Percentiles rank a stretch among this genome's conserved stretches.
Evolutionary conservation across 2,888 invertebrate genomes (phyloP).

Genomic region (Harpalus rufipes): DNA sequence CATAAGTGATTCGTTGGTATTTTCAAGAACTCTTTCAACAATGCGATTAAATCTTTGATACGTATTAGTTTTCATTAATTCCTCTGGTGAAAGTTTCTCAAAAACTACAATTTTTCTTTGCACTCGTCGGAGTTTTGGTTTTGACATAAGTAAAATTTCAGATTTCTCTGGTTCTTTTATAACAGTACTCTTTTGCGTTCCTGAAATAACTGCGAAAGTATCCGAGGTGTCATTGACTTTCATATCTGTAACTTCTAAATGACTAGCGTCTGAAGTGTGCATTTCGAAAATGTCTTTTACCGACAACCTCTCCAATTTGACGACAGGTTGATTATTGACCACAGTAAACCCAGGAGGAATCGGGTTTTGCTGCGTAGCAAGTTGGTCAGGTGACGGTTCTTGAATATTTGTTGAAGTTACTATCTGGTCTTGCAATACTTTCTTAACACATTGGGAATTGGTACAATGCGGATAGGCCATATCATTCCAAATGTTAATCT

Average conservation of each 20-base stretch:
- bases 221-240: conserved; percentile 79
- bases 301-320: conserved; percentile 81
- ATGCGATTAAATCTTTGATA: conserved; percentile 95
- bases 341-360: conserved; percentile 64
- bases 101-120: conserved; percentile 90
- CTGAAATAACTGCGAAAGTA: conserved; percentile 75
- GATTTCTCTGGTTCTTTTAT: conserved; percentile 74
- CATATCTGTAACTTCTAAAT: conserved; percentile 79
- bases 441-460: conserved; percentile 33
- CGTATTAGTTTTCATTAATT: conserved; percentile 97
- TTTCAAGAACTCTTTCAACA: conserved; percentile 95
- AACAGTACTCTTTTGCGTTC: conserved; percentile 73
- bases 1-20: conserved; percentile 91
- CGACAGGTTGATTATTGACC: conserved; percentile 78
- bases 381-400: conserved; percentile 82
- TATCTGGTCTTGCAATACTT: conserved; percentile 57
- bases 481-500: conserved; percentile 54
- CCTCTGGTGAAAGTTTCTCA: conserved; percentile 91
- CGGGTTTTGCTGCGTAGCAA: conserved; percentile 74
- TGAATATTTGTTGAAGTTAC: conserved; percentile 62
- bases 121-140: conserved; percentile 90
- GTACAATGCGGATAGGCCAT: conserved; percentile 53
- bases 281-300: conserved; percentile 80
- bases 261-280: conserved; percentile 82
- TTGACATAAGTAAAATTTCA: conserved; percentile 76